Percentiles rank a stretch among this genome's conserved stretches.
phyloP scores from a whole-genome alignment of 2,888 invertebrate genomes.

The Habroteleia sp. region DNA sequence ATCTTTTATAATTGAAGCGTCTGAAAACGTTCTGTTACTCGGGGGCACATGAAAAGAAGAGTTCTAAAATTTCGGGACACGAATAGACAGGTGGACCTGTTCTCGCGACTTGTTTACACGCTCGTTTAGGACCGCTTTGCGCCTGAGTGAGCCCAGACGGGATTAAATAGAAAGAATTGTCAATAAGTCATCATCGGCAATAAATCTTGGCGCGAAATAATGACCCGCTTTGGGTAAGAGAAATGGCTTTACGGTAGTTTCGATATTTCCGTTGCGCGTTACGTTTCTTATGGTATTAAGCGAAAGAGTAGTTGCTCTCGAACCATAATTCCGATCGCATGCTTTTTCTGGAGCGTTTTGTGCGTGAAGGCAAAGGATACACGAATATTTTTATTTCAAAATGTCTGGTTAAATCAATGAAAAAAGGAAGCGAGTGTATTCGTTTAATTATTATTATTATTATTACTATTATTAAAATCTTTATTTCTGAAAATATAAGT shows the following conservation, averaged over 20 bases:
- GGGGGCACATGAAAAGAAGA: neutral
- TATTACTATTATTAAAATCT: too few relatives aligned
- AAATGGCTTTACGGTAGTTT: constrained; percentile 2
- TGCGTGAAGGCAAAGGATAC: too few relatives aligned
- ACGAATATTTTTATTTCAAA: too few relatives aligned
- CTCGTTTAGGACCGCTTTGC: neutral
- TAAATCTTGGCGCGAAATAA: constrained; percentile 8
- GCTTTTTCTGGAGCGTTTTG: too few relatives aligned
- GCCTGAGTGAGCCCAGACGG: constrained; percentile 1
- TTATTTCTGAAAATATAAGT: too few relatives aligned
- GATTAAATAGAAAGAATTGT: constrained; percentile 14
- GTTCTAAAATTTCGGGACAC: constrained; percentile 9
- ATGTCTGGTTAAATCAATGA: too few relatives aligned
- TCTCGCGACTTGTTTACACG: constrained; percentile 7
- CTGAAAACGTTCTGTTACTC: constrained; percentile 12
- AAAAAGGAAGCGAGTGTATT: too few relatives aligned
- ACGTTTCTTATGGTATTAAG: constrained; percentile 4
- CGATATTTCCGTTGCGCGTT: constrained; percentile 1
- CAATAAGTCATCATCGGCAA: constrained; percentile 13
- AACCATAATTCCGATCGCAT: too few relatives aligned
- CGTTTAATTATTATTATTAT: too few relatives aligned
- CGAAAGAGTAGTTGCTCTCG: too few relatives aligned
- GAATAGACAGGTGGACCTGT: constrained; percentile 12
- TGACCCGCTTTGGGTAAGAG: neutral
- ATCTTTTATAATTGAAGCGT: too few relatives aligned